Evolutionary conservation across 2,797 vertebrate species (phyloP).

Genomic region (Melanotaenia nigrans): DNA sequence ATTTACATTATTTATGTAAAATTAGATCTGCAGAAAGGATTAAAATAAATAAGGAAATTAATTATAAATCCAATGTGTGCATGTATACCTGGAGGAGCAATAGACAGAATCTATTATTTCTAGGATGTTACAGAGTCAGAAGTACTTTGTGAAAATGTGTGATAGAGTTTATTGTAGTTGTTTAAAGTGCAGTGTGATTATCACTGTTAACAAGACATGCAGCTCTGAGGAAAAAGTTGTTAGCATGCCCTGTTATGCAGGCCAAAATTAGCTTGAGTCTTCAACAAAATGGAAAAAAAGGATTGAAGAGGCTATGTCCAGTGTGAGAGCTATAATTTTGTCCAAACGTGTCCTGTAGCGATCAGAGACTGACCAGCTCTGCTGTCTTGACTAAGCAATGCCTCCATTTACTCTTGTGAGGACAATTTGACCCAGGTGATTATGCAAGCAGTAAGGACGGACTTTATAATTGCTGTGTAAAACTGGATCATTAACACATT

Average conservation of each 20-base stretch:
- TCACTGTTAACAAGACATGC: conserved; percentile 1
- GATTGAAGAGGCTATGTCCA: background rate
- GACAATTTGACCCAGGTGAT: background rate
- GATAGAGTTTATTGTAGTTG: background rate
- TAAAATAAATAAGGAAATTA: background rate
- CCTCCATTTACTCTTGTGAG: background rate
- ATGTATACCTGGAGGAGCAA: background rate
- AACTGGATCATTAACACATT: conserved; percentile 8
- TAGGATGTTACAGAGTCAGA: background rate
- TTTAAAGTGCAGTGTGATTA: background rate
- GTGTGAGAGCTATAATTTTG: conserved; percentile 4
- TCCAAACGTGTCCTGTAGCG: background rate
- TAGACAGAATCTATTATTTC: background rate
- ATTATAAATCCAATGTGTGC: no score
- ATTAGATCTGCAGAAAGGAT: background rate
- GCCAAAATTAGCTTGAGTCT: background rate
- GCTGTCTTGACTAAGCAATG: background rate
- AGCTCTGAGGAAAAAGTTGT: background rate
- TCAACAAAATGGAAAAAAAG: conserved; percentile 6
- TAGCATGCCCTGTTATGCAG: background rate
- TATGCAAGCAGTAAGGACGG: background rate
- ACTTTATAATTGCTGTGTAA: background rate
- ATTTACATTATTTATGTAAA: background rate
- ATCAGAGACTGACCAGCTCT: background rate
- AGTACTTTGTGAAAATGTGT: background rate